Evolutionary conservation across 1,140 invertebrate genomes (phyloP), one percentile per base, ranked within the genome.

Genomic region (Pseudobourletiella spinata): DNA sequence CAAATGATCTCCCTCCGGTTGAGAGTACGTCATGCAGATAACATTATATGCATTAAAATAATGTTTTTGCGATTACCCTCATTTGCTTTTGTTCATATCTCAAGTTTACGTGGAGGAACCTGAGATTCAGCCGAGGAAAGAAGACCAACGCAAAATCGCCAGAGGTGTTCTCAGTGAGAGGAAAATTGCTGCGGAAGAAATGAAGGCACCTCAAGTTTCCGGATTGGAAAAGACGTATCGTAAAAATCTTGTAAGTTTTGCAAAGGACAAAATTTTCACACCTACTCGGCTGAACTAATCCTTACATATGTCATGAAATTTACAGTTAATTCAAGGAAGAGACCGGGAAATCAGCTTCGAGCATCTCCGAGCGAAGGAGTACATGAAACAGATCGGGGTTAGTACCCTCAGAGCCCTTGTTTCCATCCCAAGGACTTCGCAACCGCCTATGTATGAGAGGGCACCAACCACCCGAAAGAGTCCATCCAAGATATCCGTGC

Each of bases 331-430:
- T 18, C 16, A 20, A 54, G 22, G 16, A 4, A 24, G 24, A 59
- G 28, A 44, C 3, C 29, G 28, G 25, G 55, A 63, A 52, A 43
- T 63, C 16, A 46, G 42, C 14, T 63, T 58, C 32, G 56, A 58
- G 26, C 55, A 63, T 42, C 25, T 57, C 3, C 25, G 61, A 29
- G 56, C 56, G 20, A 43, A 52, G 26, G 39, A 56, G 2, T 63
- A 63, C 25, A 32, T 55, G 29, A 4, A 4, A 11, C 20, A 55
- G 14, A 3, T 6, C 3, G 52, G 52, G 20, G 18, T 55, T 2
- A 55, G 2, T 18, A 55, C 29, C 20, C 18, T 55, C 3, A 55
- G 22, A 35, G 52, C 28, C n/a, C n/a, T 51, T 3, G 8, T 51
- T 25, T 51, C 14, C n/a, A n/a, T 39, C 32, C 8, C 8, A n/a